Conservation (phyloP, 1,140 invertebrate genomes). For the Phocides pigmalion region DNA sequence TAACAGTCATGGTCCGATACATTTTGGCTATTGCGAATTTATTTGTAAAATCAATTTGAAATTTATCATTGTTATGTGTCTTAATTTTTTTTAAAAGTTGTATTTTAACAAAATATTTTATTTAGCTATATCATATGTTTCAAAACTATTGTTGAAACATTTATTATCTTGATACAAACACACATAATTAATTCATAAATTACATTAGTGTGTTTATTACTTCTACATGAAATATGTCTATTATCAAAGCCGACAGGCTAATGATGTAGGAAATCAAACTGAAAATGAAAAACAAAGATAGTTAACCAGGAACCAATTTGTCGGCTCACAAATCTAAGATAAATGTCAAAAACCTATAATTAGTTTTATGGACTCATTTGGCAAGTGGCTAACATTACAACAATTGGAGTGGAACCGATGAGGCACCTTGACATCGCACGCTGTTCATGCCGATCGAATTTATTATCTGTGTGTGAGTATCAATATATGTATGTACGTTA, state of each 20-base stretch:
- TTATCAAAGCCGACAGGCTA: slow-evolving; percentile 5
- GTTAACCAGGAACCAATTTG: slow-evolving; percentile 20
- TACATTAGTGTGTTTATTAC: background rate
- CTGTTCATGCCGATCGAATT: slow-evolving; percentile 43
- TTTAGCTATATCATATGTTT: too few species aligned
- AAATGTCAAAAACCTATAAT: slow-evolving; percentile 32
- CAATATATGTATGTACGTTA: slow-evolving; percentile 15
- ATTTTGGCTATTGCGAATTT: too few species aligned
- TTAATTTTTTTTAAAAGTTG: too few species aligned
- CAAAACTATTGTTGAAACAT: too few species aligned
- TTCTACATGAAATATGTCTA: slow-evolving; percentile 7
- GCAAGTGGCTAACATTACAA: slow-evolving; percentile 43
- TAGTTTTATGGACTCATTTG: slow-evolving; percentile 49
- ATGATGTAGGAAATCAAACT: slow-evolving; percentile 3
- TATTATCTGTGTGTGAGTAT: slow-evolving; percentile 32
- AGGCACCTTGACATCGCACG: slow-evolving; percentile 29
- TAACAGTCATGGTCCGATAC: too few species aligned
- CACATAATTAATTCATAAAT: background rate
- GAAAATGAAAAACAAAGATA: background rate
- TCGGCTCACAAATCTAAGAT: slow-evolving; percentile 24
- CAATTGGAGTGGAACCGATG: slow-evolving; percentile 55
- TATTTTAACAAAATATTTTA: too few species aligned
- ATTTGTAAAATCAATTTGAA: too few species aligned
- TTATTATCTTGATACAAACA: too few species aligned
- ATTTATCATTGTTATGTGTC: too few species aligned